phyloP scores from a whole-genome alignment of 2,113 vertebrate species.

The Callipepla californica region DNA sequence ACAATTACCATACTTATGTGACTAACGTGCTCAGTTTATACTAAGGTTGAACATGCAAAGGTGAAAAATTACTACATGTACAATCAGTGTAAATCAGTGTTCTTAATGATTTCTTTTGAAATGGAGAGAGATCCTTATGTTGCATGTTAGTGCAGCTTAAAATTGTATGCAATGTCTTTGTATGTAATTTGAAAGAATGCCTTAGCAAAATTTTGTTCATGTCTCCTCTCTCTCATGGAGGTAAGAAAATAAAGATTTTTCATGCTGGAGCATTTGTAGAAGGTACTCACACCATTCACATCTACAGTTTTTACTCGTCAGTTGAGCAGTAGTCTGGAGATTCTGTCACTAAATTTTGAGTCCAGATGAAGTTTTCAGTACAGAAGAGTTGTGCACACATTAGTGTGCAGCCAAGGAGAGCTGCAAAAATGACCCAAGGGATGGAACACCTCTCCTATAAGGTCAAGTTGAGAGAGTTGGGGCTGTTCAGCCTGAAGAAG shows the following conservation, averaged over 20 bases:
- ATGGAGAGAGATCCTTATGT: neutral
- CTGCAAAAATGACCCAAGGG: neutral
- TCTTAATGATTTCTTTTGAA: neutral
- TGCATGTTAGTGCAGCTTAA: neutral
- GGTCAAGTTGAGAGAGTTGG: neutral
- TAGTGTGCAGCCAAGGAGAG: no score
- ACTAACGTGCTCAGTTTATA: neutral
- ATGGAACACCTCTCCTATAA: neutral
- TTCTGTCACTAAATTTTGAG: neutral
- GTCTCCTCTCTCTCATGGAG: neutral
- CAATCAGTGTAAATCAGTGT: neutral
- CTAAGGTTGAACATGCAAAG: neutral
- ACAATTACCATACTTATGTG: neutral
- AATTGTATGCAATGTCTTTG: neutral
- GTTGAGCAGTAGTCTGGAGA: neutral
- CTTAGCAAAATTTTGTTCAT: neutral
- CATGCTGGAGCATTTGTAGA: neutral
- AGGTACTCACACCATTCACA: accelerated
- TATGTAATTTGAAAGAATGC: neutral
- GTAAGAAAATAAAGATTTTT: neutral
- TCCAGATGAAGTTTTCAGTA: no score
- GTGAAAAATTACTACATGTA: neutral
- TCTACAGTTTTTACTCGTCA: neutral
- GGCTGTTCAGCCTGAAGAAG: neutral
- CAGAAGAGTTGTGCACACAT: no score